Evolutionary conservation across 2,888 invertebrate genomes (phyloP), one percentile per base, ranked within the genome.

Genomic region (Drosophila falleni): DNA sequence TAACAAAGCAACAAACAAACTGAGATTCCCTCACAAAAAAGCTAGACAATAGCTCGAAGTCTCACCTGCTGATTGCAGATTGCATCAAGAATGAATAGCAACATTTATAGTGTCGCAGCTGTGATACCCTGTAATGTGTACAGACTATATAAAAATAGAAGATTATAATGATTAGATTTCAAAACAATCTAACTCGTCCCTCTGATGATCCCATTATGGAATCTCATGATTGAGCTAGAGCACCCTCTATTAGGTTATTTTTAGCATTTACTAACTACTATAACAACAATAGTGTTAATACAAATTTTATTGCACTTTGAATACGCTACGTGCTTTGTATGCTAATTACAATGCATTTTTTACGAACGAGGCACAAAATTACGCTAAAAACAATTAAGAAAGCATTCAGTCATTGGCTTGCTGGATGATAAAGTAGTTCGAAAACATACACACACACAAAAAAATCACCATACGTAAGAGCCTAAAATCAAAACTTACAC

Each of bases 261-360:
- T 61, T 11, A 60, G 23, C 47, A 42, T 65, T 67, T 66, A 63
- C 58, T 61, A 71, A 67, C 37, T 62, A 44, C 46, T 56, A 51
- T 39, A 64, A 41, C 10, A 54, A 19, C 56, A 67, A 76, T 60
- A 71, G 69, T 81, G 70, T 80, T 84, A 80, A 76, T 73, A 74
- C 70, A 63, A 76, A 81, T 78, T 81, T 72, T 71, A 85, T 81
- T 77, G 71, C 80, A 73, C 62, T 84, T 66, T 56, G 73, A 73
- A 69, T 71, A 49, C 54, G 55, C 67, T 76, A 87, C 86, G 87
- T 89, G 86, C 78, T 72, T 84, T 84, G 89, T 75, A 78, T 89
- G 82, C 75, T 76, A 89, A 86, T 89, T 75, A 64, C 77, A 55
- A 39, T 70, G 68, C 62, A 75, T 56, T 65, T 74, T 53, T 33